Evolutionary conservation across 1,140 invertebrate genomes (phyloP), one percentile per base, ranked within the genome.

Genomic region (Gonioctena quinquepunctata): DNA sequence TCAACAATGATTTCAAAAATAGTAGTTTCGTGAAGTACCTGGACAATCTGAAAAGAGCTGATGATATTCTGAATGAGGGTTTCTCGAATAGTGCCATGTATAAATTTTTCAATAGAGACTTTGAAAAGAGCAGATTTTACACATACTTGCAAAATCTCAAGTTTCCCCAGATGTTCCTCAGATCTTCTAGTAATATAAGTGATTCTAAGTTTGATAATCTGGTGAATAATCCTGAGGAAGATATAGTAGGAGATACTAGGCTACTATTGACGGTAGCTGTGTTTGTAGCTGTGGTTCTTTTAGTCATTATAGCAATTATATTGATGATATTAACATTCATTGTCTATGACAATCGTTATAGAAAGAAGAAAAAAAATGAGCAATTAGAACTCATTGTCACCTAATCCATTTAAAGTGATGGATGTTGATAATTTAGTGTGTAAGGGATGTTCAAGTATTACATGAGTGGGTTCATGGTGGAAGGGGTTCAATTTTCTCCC

Each of bases 71-170:
- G 11, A 26, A 27, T 27, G 23, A 52, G 3, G 23, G 8, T 26
- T 27, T 28, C 27, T 13, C 27, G 1, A 66, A 66, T n/a, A 66
- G 21, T 16, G 26, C 5, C 48, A 26, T 66, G 63, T 23, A 49
- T 11, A 66, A 52, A 11, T 66, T 18, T 26, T 66, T 66, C 18
- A 66, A 66, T 13, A 21, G 54, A 26, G 50, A 22, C 26, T 66
- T 66, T 66, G 22, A 54, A 56, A 52, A 54, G 16, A 66, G 22
- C 23, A 52, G 21, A 42, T 52, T 66, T 27, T 66, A 66, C 23
- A 52, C 6, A 8, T 54, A 52, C 49, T n/a, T 52, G 13, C n/a
- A 66, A 66, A 52, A 26, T 27, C 21, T 28, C 5, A 54, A 21
- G 11, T 0, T 54, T 8, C 8, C 3, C 18, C 52, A 54, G 19